Base-by-base conservation (phyloP, 2,888 invertebrate species). In the Pristionchus mayeri region DNA sequence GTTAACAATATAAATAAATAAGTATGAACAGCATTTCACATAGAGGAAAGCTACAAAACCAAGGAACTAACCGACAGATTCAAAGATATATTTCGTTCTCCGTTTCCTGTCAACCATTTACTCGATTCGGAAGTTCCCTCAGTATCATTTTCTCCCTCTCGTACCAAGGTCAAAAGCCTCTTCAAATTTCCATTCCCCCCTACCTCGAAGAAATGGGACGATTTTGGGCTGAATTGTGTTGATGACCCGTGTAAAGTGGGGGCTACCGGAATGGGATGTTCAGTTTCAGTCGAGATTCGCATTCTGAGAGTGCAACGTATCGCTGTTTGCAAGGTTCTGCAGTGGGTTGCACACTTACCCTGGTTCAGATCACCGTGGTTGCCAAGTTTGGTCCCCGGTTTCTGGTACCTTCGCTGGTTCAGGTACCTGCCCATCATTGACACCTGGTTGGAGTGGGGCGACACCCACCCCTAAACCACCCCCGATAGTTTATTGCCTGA, bases 131-230 rank as follows among this genome's bases (percentile, higher is more conserved):
- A 71, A 71, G 44, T n/a, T 37, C 21, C 37, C 37, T 30, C 40
- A 71, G 71, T 71, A 71, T 40, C 71, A 71, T 71, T n/a, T n/a
- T 71, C 71, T 40, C 71, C 40, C 24, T 57, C 24, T 57, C 63
- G 11, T 6, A 9, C 16, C 71, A 71, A 71, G 71, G 71, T 16
- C 40, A 34, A n/a, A 11, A 34, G 40, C 24, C 71, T 71, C 71
- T 40, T 71, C 71, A 71, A 71, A 71, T 71, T 44, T 71, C 71
- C 71, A 71, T 71, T 71, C 30, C 71, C n/a, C 40, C 71, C 71
- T n/a, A 71, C 71, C 71, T 71, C 40, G 37, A 37, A 37, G n/a
- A 44, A 71, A 71, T 71, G 71, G 40, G 71, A 11, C 13, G 4
- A 40, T 16, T 13, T 24, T 63, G 63, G 30, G 71, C 37, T 37